Conservation (phyloP, 2,113 vertebrate genomes). For the Pandion haliaetus region DNA sequence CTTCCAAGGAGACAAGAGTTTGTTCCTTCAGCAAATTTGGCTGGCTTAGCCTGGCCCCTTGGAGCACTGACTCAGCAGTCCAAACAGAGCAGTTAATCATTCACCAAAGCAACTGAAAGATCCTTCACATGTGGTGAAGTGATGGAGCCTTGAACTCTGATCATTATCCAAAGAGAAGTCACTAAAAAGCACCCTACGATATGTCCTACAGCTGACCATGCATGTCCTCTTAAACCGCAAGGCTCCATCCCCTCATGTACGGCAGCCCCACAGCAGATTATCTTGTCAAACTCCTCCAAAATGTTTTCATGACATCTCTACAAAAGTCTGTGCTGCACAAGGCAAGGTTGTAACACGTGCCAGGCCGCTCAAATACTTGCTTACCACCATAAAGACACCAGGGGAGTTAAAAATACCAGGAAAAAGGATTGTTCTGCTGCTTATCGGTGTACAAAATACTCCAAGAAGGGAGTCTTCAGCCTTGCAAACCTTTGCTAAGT, state of each 20-base stretch:
- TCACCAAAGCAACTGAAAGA: neutral
- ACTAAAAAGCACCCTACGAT: neutral
- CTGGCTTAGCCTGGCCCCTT: neutral
- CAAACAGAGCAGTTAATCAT: neutral
- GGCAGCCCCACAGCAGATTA: neutral
- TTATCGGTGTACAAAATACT: neutral
- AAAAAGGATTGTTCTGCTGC: neutral
- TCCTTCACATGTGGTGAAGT: neutral
- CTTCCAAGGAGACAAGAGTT: neutral
- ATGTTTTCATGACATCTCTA: neutral
- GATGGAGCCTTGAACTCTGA: neutral
- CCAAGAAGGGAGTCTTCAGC: neutral
- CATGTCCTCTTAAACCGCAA: accelerated
- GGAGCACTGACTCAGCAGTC: neutral
- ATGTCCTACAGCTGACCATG: neutral
- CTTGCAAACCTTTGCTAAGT: neutral
- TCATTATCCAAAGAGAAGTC: neutral
- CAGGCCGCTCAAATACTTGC: neutral
- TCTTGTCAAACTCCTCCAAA: neutral
- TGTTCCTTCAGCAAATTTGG: neutral
- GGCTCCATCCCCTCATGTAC: neutral
- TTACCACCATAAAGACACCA: neutral
- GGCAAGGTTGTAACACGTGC: neutral
- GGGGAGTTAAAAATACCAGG: neutral
- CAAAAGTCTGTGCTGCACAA: neutral